phyloP scores from a whole-genome alignment of 92 coral and sea anemone species.

The Paragorgia papillata region DNA sequence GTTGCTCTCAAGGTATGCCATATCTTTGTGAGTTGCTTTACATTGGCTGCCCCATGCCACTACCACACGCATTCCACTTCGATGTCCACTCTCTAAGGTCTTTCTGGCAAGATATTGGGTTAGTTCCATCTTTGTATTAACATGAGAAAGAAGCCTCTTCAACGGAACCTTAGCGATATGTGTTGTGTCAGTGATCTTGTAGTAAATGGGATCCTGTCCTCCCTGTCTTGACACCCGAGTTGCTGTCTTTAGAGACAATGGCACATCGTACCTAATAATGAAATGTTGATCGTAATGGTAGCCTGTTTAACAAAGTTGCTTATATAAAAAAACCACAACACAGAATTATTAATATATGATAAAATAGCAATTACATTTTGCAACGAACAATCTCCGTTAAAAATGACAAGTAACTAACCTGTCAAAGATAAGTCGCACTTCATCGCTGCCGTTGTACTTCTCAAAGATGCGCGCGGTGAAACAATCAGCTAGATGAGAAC shows the following conservation, averaged over 20 bases:
- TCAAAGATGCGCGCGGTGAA: conserved; percentile 38
- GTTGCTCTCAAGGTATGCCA: conserved; percentile 8
- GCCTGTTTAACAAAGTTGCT: too few relatives aligned
- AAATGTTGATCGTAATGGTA: too few relatives aligned
- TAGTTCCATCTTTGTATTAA: conserved; percentile 53
- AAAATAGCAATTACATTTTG: too few relatives aligned
- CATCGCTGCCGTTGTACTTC: conserved; percentile 51
- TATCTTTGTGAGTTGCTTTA: conserved; percentile 34
- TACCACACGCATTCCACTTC: neutral
- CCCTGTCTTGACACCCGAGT: conserved; percentile 48
- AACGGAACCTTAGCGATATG: conserved; percentile 56
- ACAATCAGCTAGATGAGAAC: conserved; percentile 57
- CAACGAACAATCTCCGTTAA: too few relatives aligned
- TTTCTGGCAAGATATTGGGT: conserved; percentile 51
- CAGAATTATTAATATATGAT: too few relatives aligned
- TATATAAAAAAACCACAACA: too few relatives aligned
- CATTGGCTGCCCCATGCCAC: conserved; percentile 53
- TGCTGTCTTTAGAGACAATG: conserved; percentile 60
- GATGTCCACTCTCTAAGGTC: conserved; percentile 15
- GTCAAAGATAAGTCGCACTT: conserved; percentile 59
- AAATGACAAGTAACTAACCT: too few relatives aligned
- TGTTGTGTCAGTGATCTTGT: conserved; percentile 56
- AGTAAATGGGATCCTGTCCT: conserved; percentile 50
- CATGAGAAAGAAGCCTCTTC: conserved; percentile 63
- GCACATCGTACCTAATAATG: conserved; percentile 60